Evolutionary conservation across 2,797 vertebrate genomes (phyloP).

Genomic region (Siniperca scherzeri): DNA sequence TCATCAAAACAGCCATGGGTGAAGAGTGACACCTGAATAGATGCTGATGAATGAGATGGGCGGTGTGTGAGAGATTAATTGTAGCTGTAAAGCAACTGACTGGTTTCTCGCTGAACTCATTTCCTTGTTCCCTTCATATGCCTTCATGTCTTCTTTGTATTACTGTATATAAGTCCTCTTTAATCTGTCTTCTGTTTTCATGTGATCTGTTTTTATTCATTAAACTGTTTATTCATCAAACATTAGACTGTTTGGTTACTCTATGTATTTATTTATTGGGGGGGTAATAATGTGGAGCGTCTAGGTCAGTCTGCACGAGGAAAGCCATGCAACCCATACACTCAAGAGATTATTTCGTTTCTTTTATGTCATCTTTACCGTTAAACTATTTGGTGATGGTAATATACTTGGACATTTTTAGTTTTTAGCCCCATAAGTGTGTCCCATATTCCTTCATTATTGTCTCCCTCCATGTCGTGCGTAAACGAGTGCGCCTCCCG

Average conservation of each 20-base stretch:
- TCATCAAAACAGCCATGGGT: slow-evolving; percentile 81
- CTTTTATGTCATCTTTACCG: background rate
- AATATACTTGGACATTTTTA: background rate
- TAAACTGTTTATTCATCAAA: slow-evolving; percentile 71
- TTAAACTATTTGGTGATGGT: background rate
- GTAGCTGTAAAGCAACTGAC: background rate
- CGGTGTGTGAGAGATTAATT: background rate
- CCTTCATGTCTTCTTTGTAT: slow-evolving; percentile 15
- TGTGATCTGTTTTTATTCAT: slow-evolving; percentile 34
- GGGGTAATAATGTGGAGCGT: background rate
- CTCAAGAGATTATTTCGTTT: background rate
- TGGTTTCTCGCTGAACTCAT: slow-evolving; percentile 10
- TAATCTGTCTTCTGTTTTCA: background rate
- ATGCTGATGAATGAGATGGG: slow-evolving; percentile 31
- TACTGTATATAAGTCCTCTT: slow-evolving; percentile 13
- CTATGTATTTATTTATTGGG: background rate
- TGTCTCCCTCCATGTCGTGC: slow-evolving; percentile 5
- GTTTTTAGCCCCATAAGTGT: background rate
- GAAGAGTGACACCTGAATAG: slow-evolving; percentile 74
- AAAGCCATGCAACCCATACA: too few species aligned
- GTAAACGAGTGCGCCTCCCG: slow-evolving; percentile 37
- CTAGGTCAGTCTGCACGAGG: background rate
- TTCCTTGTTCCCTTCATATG: slow-evolving; percentile 12
- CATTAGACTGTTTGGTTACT: background rate
- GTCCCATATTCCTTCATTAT: background rate